Evolutionary conservation across 2,113 vertebrate genomes (phyloP).

Genomic region (Typhlomys cinereus): DNA sequence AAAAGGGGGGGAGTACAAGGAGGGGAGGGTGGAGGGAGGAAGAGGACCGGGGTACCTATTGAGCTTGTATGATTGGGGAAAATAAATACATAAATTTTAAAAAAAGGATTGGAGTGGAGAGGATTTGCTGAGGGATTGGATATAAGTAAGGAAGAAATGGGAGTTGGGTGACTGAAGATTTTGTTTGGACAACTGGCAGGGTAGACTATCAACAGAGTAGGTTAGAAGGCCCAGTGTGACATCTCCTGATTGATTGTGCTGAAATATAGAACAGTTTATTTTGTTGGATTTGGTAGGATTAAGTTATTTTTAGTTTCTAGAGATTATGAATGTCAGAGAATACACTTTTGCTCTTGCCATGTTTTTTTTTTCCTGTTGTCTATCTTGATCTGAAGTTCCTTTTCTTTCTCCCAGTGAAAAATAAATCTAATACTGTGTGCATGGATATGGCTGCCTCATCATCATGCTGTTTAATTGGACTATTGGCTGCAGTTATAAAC

Average conservation of each 20-base stretch:
- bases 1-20: too few relatives aligned
- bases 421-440: not conserved
- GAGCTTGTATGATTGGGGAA: too few relatives aligned
- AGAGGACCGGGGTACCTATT: too few relatives aligned
- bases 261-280: slow-evolving; percentile 2
- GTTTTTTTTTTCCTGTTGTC: not conserved
- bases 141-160: not conserved
- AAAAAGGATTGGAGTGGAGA: too few relatives aligned
- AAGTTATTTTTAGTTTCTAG: not conserved
- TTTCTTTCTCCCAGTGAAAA: not conserved
- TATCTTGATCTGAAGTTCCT: not conserved
- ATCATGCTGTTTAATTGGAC: slow-evolving; percentile 46
- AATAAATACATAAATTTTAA: too few relatives aligned
- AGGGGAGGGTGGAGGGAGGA: too few relatives aligned
- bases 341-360: not conserved
- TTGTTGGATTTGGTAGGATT: not conserved
- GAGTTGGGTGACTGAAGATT: not conserved
- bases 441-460: slow-evolving; percentile 13
- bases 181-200: not conserved
- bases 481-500: slow-evolving; percentile 33
- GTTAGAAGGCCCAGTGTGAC: not conserved
- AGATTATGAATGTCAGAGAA: not conserved
- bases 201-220: not conserved
- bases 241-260: not conserved
- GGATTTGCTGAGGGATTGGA: not conserved